These are phyloP conservation scores for Alectoris magna DNA, from an alignment of 2,797 vertebrate species.

Conservation along the genomic window DNA sequence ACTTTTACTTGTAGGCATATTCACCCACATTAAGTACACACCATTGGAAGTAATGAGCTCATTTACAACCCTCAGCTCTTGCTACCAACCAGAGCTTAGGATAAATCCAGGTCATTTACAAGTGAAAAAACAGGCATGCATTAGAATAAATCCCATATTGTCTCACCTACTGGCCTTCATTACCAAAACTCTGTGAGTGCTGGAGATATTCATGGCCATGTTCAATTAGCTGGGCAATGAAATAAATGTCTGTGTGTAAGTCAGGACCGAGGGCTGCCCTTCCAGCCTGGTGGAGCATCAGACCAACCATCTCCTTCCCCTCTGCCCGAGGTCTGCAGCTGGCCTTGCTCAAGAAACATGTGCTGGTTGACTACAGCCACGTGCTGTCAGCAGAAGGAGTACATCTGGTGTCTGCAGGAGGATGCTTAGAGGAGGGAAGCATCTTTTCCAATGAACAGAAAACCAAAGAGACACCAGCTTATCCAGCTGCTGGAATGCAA, in stretches of 20 bases:
- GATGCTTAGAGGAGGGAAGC: neutral
- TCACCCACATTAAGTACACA: neutral
- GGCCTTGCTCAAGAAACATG: neutral
- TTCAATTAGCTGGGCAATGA: neutral
- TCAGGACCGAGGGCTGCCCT: neutral
- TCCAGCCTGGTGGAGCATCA: neutral
- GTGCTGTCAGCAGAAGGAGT: neutral
- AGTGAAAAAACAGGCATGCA: neutral
- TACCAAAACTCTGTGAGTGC: neutral
- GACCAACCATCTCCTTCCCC: neutral
- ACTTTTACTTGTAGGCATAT: neutral
- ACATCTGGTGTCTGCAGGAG: neutral
- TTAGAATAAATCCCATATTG: neutral
- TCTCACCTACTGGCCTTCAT: neutral
- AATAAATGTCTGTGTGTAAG: neutral
- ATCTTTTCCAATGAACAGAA: neutral
- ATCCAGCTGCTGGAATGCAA: neutral
- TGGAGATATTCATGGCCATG: neutral
- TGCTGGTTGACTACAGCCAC: neutral
- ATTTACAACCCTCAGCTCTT: neutral
- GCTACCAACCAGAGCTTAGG: neutral
- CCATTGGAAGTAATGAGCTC: neutral
- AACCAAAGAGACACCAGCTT: neutral
- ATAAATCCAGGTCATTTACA: neutral
- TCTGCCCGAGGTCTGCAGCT: neutral